A percentile compares a stretch with the other conserved stretches of the same genome.
Conservation (phyloP, 1,140 invertebrate genomes). For the Drosophila nebulosa region DNA sequence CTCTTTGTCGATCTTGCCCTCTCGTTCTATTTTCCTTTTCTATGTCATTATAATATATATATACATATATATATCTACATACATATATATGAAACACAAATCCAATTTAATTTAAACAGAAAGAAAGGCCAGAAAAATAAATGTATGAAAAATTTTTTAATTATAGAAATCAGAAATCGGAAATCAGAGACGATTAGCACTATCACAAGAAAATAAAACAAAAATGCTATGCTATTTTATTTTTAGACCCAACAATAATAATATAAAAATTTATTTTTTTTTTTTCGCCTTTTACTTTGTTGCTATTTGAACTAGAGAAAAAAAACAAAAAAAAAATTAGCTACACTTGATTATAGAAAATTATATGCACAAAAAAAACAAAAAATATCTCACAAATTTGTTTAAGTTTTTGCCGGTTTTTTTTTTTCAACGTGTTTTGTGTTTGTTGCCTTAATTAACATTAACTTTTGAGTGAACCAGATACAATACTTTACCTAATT, state of each 20-base stretch:
- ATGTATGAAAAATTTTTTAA: slow-evolving; percentile 16
- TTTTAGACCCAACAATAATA: slow-evolving; percentile 37
- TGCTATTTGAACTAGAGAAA: slow-evolving; percentile 54
- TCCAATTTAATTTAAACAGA: slow-evolving; percentile 28
- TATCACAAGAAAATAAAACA: slow-evolving; percentile 22
- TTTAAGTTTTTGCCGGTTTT: slow-evolving; percentile 30
- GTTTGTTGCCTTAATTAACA: slow-evolving; percentile 11
- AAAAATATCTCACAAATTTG: neutral
- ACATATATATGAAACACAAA: neutral
- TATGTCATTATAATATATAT: slow-evolving; percentile 2
- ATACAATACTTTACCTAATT: slow-evolving; percentile 33
- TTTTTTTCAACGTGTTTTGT: slow-evolving; percentile 23
- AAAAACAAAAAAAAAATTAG: slow-evolving; percentile 42
- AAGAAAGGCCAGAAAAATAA: slow-evolving; percentile 12
- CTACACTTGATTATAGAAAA: slow-evolving; percentile 52
- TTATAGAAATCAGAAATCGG: slow-evolving; percentile 27
- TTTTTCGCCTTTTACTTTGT: slow-evolving; percentile 36
- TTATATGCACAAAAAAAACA: slow-evolving; percentile 20
- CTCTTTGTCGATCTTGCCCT: neutral
- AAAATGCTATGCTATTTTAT: slow-evolving; percentile 37
- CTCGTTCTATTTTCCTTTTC: slow-evolving; percentile 26
- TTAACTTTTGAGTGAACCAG: neutral
- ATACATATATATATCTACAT: neutral
- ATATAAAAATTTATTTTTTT: no score
- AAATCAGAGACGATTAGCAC: slow-evolving; percentile 54